Percentiles rank a stretch among this genome's conserved stretches.
These are phyloP conservation scores for Aphodius granarius DNA, from an alignment of 2,888 invertebrate genomes.

Conservation along the genomic window DNA sequence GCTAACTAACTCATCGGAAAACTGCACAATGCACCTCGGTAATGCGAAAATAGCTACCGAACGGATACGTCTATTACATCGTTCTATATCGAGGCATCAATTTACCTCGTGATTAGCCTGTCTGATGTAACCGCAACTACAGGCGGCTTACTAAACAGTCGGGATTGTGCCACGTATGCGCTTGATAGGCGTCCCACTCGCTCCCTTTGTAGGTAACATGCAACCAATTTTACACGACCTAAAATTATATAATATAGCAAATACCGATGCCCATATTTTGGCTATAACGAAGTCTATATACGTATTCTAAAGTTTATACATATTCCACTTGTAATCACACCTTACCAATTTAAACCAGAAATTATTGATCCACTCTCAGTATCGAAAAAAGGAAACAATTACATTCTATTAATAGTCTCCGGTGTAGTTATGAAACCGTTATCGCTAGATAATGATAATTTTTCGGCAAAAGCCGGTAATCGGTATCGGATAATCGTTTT, in stretches of 20 bases:
- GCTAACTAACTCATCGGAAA: not conserved
- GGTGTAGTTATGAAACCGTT: not conserved
- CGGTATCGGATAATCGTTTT: not conserved
- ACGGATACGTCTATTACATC: not conserved
- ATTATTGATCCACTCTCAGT: too few relatives aligned
- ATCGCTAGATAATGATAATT: not conserved
- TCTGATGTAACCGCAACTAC: not conserved
- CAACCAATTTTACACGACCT: too few relatives aligned
- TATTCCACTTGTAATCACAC: too few relatives aligned
- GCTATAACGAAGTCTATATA: too few relatives aligned
- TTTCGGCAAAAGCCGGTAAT: not conserved
- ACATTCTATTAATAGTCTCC: constrained; percentile 7
- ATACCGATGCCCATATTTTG: too few relatives aligned
- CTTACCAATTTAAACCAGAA: too few relatives aligned
- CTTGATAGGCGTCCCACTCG: not conserved
- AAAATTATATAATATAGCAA: too few relatives aligned
- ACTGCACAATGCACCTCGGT: not conserved
- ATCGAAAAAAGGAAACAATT: constrained; percentile 1
- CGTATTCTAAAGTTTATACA: too few relatives aligned
- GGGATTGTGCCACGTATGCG: not conserved
- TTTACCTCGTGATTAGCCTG: not conserved
- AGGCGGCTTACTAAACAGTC: not conserved
- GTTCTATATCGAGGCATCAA: not conserved
- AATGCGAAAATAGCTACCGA: not conserved
- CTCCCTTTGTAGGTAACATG: not conserved